Base-by-base conservation (phyloP, 2,797 vertebrate genomes). In the Tadarida brasiliensis region DNA sequence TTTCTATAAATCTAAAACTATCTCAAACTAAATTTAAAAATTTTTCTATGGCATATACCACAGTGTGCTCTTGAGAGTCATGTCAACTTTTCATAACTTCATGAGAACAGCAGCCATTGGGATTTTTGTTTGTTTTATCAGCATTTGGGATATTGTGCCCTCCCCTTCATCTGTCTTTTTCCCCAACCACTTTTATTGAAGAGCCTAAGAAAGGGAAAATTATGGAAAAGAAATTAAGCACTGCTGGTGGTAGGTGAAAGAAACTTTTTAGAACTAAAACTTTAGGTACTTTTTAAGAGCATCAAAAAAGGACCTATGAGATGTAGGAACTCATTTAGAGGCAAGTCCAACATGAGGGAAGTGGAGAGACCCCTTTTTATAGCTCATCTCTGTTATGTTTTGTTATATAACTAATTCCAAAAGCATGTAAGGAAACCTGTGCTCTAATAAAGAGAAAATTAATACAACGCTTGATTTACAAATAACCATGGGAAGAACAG, bases 391-490 rank as follows among this genome's bases (percentile, higher is more conserved):
- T 59, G 17, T 68, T 91, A 49, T 17, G 4, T 93, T 71, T 94
- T 51, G n/a, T 57, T 94, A 35, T 24, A 1, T 84, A 90, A 94
- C 5, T 49, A 17, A 56, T 90, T 5, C 7, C 35, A 61, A 90
- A 57, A 86, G 5, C 10, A 20, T 39, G 33, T 61, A 70, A 82
- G 15, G 54, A 92, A 93, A 28, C 24, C 4, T 82, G 44, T 65
- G 7, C 28, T 76, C 44, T 68, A 71, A 90, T 63, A 12, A 95
- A 95, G 12, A 81, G 12, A 84, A 84, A 78, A 85, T 47, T 70
- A 83, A 77, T 81, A 71, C 51, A 84, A 74, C 71, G 14, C 84
- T 85, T 92, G 51, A 91, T 54, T 92, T 94, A 73, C 16, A 70
- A 68, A n/a, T 92, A 81, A 30, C 44, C 54, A 87, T 59, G 28